phyloP scores from a whole-genome alignment of 2,113 vertebrate species.

The Cynoglossus semilaevis region DNA sequence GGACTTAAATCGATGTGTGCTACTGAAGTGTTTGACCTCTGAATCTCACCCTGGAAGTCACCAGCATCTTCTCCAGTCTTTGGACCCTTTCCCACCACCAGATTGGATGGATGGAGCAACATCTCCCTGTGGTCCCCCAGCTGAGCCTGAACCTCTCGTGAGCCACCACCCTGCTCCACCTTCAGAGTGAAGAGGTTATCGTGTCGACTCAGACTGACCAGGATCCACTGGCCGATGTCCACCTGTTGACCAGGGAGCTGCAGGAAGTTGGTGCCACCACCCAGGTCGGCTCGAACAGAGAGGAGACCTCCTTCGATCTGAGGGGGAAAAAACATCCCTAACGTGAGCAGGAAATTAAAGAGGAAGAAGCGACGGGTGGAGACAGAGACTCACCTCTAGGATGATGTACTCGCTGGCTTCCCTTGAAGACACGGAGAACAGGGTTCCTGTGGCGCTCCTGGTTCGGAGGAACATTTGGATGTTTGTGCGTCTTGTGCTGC shows the following conservation, averaged over 20 bases:
- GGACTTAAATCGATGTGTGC: too few relatives aligned
- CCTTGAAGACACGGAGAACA: constrained; percentile 78
- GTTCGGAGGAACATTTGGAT: constrained; percentile 83
- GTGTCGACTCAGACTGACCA: constrained; percentile 78
- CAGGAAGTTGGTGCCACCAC: constrained; percentile 72
- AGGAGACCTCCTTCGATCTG: constrained; percentile 82
- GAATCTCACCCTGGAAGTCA: constrained; percentile 81
- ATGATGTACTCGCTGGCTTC: constrained; percentile 68
- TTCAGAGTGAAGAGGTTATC: constrained; percentile 82
- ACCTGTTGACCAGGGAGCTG: constrained; percentile 72
- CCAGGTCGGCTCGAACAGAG: constrained; percentile 76
- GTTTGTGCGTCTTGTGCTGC: constrained; percentile 69
- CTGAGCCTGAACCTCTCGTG: constrained; percentile 74
- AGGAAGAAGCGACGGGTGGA: neutral
- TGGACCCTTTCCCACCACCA: constrained; percentile 76
- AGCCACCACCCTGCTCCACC: constrained; percentile 82
- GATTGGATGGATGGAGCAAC: constrained; percentile 71
- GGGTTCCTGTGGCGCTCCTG: constrained; percentile 69
- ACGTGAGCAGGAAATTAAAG: neutral
- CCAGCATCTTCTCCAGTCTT: constrained; percentile 54
- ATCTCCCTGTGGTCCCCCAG: constrained; percentile 75
- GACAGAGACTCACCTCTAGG: constrained; percentile 75
- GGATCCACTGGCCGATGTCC: constrained; percentile 85
- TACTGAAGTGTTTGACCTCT: neutral
- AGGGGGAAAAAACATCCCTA: neutral